Conservation (phyloP, 1,140 invertebrate species). For the Druon quercuslanigerum region DNA sequence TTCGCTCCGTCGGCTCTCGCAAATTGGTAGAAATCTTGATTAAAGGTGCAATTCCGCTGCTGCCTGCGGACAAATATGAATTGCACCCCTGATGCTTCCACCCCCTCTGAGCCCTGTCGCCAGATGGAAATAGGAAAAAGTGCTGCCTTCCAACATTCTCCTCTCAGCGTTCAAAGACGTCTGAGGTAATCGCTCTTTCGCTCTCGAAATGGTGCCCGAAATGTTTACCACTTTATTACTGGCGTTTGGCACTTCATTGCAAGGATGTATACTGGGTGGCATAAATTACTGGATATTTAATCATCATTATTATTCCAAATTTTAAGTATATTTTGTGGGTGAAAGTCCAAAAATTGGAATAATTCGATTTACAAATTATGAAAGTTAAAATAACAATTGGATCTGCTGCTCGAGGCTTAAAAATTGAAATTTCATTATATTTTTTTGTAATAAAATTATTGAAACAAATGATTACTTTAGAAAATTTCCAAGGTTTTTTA, state of each 20-base stretch:
- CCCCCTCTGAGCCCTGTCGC: slow-evolving; percentile 38
- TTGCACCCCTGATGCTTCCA: slow-evolving; percentile 60
- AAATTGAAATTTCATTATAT: no score
- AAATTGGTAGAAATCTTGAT: slow-evolving; percentile 77
- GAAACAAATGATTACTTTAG: no score
- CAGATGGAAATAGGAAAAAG: slow-evolving; percentile 60
- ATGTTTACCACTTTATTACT: slow-evolving; percentile 29
- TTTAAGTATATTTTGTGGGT: no score
- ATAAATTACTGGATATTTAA: no score
- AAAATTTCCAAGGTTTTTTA: no score
- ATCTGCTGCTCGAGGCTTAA: no score
- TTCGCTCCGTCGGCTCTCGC: slow-evolving; percentile 73
- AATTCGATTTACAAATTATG: no score
- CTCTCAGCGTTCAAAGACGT: slow-evolving; percentile 31
- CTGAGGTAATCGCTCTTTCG: slow-evolving; percentile 19
- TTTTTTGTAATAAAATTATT: no score
- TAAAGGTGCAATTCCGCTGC: slow-evolving; percentile 74
- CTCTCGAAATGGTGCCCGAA: slow-evolving; percentile 10
- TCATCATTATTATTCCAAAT: no score
- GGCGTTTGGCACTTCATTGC: slow-evolving; percentile 47
- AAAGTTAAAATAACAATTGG: no score
- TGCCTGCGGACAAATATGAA: slow-evolving; percentile 70
- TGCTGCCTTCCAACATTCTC: slow-evolving; percentile 31
- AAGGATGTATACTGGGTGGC: slow-evolving; percentile 41
- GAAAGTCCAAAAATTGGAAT: no score